Percentiles rank a stretch among this genome's conserved stretches.
These are phyloP conservation scores for Chrysoperla carnea DNA, from an alignment of 1,140 invertebrate genomes.

Conservation along the genomic window DNA sequence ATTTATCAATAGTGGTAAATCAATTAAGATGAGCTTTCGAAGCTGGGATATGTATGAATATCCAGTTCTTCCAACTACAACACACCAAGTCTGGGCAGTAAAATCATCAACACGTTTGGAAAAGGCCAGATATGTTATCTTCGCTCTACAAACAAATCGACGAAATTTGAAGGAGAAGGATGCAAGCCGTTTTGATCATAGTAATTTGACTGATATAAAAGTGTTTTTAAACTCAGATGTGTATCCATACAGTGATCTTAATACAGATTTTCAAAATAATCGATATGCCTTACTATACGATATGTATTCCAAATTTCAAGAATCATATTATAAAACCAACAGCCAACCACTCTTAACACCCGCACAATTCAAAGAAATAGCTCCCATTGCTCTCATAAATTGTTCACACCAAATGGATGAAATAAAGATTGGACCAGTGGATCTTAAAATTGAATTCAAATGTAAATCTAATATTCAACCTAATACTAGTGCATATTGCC, in stretches of 20 bases:
- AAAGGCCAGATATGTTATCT: conserved; percentile 7
- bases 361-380: too few relatives aligned
- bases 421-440: too few relatives aligned
- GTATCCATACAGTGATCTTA: too few relatives aligned
- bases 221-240: conserved; percentile 9
- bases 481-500: too few relatives aligned
- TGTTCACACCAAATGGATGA: too few relatives aligned
- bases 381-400: too few relatives aligned
- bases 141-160: conserved; percentile 6
- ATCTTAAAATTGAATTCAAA: too few relatives aligned
- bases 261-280: too few relatives aligned
- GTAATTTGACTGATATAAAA: conserved; percentile 7
- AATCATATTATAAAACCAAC: conserved; percentile 3
- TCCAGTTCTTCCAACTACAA: conserved; percentile 4
- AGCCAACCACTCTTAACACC: too few relatives aligned
- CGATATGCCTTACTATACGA: too few relatives aligned
- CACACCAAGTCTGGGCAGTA: conserved; percentile 7
- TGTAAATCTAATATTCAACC: too few relatives aligned
- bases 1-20: conserved; percentile 2
- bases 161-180: not conserved
- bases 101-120: conserved; percentile 7
- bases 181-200: conserved; percentile 7
- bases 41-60: conserved; percentile 8
- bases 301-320: conserved; percentile 6
- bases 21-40: conserved; percentile 5